These are phyloP conservation scores for Standfussiana lucernea DNA, from an alignment of 2,888 invertebrate species.

Conservation along the genomic window DNA sequence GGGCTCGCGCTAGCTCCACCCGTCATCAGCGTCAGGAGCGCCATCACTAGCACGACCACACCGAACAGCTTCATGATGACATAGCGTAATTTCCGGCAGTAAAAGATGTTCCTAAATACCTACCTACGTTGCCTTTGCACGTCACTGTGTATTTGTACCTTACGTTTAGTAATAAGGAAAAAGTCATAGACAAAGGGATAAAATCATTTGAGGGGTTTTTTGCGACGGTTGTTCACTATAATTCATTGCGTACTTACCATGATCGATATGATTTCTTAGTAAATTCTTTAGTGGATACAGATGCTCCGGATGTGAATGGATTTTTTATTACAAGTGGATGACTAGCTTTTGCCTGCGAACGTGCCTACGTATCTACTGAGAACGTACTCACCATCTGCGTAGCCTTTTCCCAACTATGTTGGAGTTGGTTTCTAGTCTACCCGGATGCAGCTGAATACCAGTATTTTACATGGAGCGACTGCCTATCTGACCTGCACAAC, in stretches of 20 bases:
- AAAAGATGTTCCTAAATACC: neutral
- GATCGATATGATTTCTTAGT: neutral
- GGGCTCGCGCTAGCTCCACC: conserved; percentile 31
- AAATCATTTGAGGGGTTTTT: conserved; percentile 40
- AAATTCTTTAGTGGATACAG: neutral
- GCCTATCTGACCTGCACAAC: too few species aligned
- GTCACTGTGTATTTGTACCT: conserved; percentile 10
- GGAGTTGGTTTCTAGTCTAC: neutral
- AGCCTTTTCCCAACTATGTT: neutral
- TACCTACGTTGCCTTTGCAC: neutral
- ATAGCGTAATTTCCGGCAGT: neutral
- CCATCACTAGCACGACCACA: neutral
- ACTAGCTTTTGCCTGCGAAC: neutral
- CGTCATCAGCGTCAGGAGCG: neutral
- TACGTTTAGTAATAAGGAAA: conserved; percentile 34
- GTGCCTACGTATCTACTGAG: neutral
- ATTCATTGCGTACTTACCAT: conserved; percentile 1
- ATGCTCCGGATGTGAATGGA: too few species aligned
- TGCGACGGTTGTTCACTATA: conserved; percentile 7
- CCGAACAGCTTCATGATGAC: conserved; percentile 45
- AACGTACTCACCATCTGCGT: neutral
- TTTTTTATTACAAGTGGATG: neutral
- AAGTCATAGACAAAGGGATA: conserved; percentile 17
- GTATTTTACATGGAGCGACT: too few species aligned
- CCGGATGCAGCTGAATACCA: too few species aligned